Conservation (phyloP, 1,140 invertebrate genomes). For the Microplitis mediator region DNA sequence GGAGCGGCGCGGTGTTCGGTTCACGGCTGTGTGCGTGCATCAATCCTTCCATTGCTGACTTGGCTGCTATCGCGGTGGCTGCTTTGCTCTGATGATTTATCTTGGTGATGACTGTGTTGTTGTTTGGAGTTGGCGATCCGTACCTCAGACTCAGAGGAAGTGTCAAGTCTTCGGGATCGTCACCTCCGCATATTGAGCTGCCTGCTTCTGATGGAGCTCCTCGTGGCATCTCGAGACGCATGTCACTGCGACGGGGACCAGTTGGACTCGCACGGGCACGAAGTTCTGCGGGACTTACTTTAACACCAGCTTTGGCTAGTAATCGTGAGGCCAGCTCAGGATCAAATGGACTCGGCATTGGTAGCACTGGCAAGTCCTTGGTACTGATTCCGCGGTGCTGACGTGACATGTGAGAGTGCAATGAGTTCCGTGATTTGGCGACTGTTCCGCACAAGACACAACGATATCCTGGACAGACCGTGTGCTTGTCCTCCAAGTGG, state of each 20-base stretch:
- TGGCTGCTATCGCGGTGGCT: conserved; percentile 59
- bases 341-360: conserved; percentile 89
- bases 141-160: conserved; percentile 62
- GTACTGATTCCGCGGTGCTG: conserved; percentile 91
- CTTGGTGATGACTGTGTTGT: conserved; percentile 60
- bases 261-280: conserved; percentile 82
- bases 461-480: conserved; percentile 87
- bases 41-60: conserved; percentile 64
- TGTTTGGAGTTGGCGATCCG: conserved; percentile 55
- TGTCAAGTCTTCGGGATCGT: conserved; percentile 83
- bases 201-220: conserved; percentile 71
- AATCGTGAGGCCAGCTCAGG: conserved; percentile 81
- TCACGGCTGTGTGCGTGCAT: conserved; percentile 60
- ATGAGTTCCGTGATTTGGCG: conserved; percentile 86
- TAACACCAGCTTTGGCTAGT: conserved; percentile 84
- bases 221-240: conserved; percentile 73
- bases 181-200: conserved; percentile 74
- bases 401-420: conserved; percentile 91
- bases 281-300: conserved; percentile 82
- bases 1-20: conserved; percentile 58
- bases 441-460: conserved; percentile 91
- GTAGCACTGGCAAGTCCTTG: conserved; percentile 86
- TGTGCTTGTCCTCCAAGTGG: conserved; percentile 91
- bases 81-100: conserved; percentile 41
- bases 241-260: conserved; percentile 77